A percentile compares a stretch with the other conserved stretches of the same genome.
phyloP scores from a whole-genome alignment of 2,888 invertebrate genomes.

The Agonopterix arenella region DNA sequence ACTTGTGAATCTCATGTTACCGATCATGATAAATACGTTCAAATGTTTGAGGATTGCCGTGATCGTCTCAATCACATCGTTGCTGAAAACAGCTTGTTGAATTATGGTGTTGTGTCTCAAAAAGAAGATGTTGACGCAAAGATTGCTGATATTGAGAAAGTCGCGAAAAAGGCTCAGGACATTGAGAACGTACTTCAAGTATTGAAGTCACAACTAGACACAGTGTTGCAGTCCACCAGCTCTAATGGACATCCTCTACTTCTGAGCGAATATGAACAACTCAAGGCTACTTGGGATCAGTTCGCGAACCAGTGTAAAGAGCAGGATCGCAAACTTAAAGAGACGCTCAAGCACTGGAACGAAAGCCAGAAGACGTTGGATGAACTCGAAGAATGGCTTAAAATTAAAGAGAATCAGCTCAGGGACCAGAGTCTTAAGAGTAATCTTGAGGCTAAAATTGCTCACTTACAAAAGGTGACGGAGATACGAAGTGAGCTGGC shows the following conservation, averaged over 20 bases:
- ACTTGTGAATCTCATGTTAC: slow-evolving; percentile 83
- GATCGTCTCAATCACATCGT: slow-evolving; percentile 89
- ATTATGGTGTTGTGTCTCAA: slow-evolving; percentile 87
- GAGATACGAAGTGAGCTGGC: slow-evolving; percentile 83
- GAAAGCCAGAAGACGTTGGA: slow-evolving; percentile 88
- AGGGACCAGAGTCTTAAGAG: slow-evolving; percentile 94
- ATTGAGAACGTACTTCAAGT: slow-evolving; percentile 83
- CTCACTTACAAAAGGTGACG: slow-evolving; percentile 86
- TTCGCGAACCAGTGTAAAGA: slow-evolving; percentile 84
- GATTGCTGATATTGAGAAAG: slow-evolving; percentile 84
- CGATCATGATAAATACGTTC: slow-evolving; percentile 89
- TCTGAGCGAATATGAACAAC: slow-evolving; percentile 83
- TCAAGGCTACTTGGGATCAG: slow-evolving; percentile 84
- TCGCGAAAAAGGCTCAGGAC: slow-evolving; percentile 83
- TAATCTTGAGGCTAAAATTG: slow-evolving; percentile 87
- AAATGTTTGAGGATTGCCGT: slow-evolving; percentile 87
- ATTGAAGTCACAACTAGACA: slow-evolving; percentile 83
- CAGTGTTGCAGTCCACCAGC: slow-evolving; percentile 86
- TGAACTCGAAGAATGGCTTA: slow-evolving; percentile 89
- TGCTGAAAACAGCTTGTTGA: slow-evolving; percentile 85
- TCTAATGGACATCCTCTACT: slow-evolving; percentile 85
- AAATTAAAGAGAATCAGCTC: slow-evolving; percentile 88
- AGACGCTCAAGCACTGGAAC: slow-evolving; percentile 87
- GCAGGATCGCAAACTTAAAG: slow-evolving; percentile 83
- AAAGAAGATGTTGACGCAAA: slow-evolving; percentile 87